phyloP scores from a whole-genome alignment of 2,888 invertebrate genomes.

The Nephrotoma appendiculata region DNA sequence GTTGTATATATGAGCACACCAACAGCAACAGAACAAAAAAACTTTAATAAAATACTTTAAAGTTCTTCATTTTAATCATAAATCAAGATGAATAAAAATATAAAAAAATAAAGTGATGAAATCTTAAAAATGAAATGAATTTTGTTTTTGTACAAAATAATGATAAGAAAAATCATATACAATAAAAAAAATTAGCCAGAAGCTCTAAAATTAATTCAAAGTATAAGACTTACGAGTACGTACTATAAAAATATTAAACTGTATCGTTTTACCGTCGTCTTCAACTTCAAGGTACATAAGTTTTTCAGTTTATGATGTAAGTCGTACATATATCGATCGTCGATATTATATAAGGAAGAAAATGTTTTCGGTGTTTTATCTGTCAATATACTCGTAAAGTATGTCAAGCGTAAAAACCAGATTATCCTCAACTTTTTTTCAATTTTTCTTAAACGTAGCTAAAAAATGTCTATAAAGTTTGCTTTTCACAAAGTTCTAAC shows the following conservation, averaged over 20 bases:
- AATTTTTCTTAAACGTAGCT: too few species aligned
- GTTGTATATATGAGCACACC: neutral
- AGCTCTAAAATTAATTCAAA: neutral
- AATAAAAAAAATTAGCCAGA: neutral
- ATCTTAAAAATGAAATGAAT: neutral
- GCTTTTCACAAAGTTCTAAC: too few species aligned
- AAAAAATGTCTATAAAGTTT: too few species aligned
- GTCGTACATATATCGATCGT: too few species aligned
- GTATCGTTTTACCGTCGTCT: neutral
- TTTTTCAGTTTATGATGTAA: neutral
- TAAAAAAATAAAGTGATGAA: neutral
- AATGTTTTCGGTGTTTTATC: neutral
- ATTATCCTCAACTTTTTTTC: too few species aligned
- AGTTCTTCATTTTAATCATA: neutral
- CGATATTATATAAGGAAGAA: neutral
- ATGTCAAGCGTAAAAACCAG: too few species aligned
- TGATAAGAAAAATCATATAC: neutral
- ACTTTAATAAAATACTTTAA: neutral
- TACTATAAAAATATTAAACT: neutral
- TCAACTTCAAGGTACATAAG: neutral
- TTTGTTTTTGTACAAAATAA: neutral
- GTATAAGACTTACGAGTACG: neutral
- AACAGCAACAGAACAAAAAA: neutral
- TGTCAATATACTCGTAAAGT: neutral
- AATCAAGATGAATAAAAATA: neutral